A percentile compares a stretch with the other conserved stretches of the same genome.
phyloP scores from a whole-genome alignment of 1,140 invertebrate genomes.

The Drosophila lowei region DNA sequence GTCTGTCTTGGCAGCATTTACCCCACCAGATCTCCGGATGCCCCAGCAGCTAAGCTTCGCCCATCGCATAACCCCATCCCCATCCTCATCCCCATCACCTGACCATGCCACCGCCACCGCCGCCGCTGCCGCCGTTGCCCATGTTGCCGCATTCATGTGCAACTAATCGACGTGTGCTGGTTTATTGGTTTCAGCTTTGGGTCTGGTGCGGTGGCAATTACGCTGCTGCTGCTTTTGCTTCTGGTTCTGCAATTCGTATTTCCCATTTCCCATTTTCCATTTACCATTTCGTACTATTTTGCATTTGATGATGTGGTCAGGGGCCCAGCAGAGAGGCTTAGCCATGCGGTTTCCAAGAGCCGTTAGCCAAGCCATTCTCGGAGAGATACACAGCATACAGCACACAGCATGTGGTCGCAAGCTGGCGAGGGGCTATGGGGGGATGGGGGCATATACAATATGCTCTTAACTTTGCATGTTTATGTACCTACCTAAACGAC shows the following conservation, averaged over 20 bases:
- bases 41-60: neutral
- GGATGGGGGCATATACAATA: constrained; percentile 34
- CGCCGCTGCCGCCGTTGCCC: constrained; percentile 5
- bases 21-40: constrained; percentile 3
- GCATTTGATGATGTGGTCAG: constrained; percentile 73
- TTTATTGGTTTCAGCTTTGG: constrained; percentile 66
- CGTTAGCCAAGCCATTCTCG: constrained; percentile 46
- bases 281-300: constrained; percentile 43
- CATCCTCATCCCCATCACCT: constrained; percentile 1
- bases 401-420: constrained; percentile 62
- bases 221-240: constrained; percentile 55
- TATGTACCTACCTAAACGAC: constrained; percentile 62
- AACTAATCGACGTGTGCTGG: constrained; percentile 73
- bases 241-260: constrained; percentile 34
- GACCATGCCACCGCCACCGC: neutral
- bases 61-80: neutral
- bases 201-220: constrained; percentile 65
- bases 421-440: neutral
- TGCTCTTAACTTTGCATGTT: constrained; percentile 58
- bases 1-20: constrained; percentile 32
- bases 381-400: neutral
- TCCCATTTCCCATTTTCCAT: constrained; percentile 33
- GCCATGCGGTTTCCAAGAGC: constrained; percentile 56
- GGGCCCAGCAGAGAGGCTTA: constrained; percentile 24
- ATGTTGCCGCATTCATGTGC: constrained; percentile 67